phyloP scores from a whole-genome alignment of 2,888 invertebrate species.

The Molanna angustata region DNA sequence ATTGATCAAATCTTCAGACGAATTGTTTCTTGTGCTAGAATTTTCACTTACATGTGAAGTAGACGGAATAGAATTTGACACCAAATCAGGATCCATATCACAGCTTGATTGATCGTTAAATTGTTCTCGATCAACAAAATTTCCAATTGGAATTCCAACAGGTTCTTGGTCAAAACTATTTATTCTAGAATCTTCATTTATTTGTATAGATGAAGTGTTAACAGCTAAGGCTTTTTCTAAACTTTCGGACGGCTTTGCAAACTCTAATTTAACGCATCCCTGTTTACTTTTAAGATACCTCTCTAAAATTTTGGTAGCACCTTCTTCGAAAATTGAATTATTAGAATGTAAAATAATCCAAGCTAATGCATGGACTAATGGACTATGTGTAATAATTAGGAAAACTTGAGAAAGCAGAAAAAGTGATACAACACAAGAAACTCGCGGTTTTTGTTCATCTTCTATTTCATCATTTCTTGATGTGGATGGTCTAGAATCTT shows the following conservation, averaged over 20 bases:
- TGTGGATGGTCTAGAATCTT: constrained; percentile 41
- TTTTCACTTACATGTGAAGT: constrained; percentile 54
- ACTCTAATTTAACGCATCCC: constrained; percentile 57
- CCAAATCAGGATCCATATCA: constrained; percentile 52
- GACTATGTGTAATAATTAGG: constrained; percentile 87
- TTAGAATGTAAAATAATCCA: constrained; percentile 89
- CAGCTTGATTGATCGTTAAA: constrained; percentile 51
- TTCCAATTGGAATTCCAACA: constrained; percentile 12
- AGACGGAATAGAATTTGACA: constrained; percentile 52
- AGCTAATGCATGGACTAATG: constrained; percentile 86
- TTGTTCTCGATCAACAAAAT: constrained; percentile 19
- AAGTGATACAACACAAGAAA: constrained; percentile 86
- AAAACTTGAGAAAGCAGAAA: constrained; percentile 94
- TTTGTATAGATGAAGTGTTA: constrained; percentile 22
- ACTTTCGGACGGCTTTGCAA: constrained; percentile 70
- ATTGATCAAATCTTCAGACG: constrained; percentile 46
- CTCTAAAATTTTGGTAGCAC: constrained; percentile 65
- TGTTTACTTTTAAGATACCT: constrained; percentile 60
- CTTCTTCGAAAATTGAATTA: constrained; percentile 64
- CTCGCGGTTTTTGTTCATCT: constrained; percentile 64
- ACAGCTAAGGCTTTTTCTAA: constrained; percentile 70
- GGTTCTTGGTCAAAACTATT: constrained; percentile 14
- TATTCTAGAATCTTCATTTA: constrained; percentile 15
- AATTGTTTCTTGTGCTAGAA: constrained; percentile 51
- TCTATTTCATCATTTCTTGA: constrained; percentile 48